Evolutionary conservation across 1,140 invertebrate genomes (phyloP).

Genomic region (Ceratitis capitata): DNA sequence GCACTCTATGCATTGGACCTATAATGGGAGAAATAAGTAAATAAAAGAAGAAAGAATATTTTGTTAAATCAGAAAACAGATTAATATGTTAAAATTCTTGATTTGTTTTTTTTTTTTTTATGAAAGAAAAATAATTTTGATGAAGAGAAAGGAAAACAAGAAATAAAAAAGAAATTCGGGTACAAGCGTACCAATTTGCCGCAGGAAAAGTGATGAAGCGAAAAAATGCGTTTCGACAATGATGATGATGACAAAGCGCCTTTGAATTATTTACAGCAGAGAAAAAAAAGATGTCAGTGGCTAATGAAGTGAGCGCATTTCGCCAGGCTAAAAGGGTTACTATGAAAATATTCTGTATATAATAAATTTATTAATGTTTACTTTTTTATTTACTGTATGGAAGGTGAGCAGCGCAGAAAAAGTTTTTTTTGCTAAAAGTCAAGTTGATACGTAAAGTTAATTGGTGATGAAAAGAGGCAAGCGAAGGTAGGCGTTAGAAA

Average conservation of each 20-base stretch:
- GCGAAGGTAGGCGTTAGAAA: background rate
- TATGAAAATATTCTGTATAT: background rate
- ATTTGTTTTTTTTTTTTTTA: background rate
- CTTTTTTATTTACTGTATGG: background rate
- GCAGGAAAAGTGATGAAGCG: conserved; percentile 49
- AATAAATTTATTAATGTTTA: background rate
- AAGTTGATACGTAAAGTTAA: background rate
- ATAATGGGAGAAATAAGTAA: conserved; percentile 50
- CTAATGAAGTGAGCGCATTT: background rate
- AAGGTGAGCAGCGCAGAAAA: background rate
- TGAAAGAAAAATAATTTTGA: too few species aligned
- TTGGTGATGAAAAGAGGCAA: background rate
- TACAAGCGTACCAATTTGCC: conserved; percentile 41
- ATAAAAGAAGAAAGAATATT: conserved; percentile 39
- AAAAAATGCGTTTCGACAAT: conserved; percentile 37
- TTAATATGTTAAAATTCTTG: conserved; percentile 31
- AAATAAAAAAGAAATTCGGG: background rate
- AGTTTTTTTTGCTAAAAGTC: background rate
- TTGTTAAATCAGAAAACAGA: conserved; percentile 35
- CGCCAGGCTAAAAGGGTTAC: background rate
- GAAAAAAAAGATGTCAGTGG: too few species aligned
- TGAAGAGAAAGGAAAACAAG: too few species aligned
- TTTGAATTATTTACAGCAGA: conserved; percentile 25
- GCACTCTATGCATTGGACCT: conserved; percentile 63
- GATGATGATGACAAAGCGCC: conserved; percentile 30